Conservation (phyloP, 2,797 vertebrate species). For the Phrynocephalus vlangalii region DNA sequence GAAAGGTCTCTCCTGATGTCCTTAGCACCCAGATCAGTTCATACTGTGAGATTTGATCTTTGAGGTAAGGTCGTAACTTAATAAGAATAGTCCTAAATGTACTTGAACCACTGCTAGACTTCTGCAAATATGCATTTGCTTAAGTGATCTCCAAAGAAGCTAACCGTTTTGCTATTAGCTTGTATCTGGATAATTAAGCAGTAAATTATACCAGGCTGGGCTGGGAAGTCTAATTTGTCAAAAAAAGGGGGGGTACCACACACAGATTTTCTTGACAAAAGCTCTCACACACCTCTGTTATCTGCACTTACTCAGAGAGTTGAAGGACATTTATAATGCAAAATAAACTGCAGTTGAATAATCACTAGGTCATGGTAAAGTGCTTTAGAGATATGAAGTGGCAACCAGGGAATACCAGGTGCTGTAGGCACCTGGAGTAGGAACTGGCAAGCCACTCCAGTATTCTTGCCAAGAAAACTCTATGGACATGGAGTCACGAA, state of each 20-base stretch:
- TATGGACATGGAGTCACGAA: no score
- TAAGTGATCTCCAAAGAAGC: constrained; percentile 54
- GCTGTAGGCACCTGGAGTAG: no score
- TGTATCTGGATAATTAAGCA: constrained; percentile 48
- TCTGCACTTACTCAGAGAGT: constrained; percentile 54
- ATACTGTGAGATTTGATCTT: no score
- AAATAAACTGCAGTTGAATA: constrained; percentile 50
- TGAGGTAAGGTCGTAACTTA: no score
- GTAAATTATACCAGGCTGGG: constrained; percentile 41
- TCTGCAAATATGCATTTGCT: constrained; percentile 43
- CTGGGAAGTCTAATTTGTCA: constrained; percentile 68
- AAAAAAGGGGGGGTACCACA: constrained; percentile 21
- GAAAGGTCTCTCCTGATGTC: no score
- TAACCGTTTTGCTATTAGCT: constrained; percentile 47
- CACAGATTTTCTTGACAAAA: constrained; percentile 47
- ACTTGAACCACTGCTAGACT: constrained; percentile 43
- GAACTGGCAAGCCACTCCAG: no score
- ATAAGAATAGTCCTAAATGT: neutral
- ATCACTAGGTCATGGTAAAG: constrained; percentile 44
- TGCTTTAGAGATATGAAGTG: constrained; percentile 18
- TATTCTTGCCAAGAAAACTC: no score
- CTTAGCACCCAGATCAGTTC: no score
- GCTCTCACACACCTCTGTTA: constrained; percentile 45
- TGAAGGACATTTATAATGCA: constrained; percentile 48
- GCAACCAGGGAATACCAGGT: neutral